Conservation (phyloP, 2,797 vertebrate genomes). For the Poecile montanus region DNA sequence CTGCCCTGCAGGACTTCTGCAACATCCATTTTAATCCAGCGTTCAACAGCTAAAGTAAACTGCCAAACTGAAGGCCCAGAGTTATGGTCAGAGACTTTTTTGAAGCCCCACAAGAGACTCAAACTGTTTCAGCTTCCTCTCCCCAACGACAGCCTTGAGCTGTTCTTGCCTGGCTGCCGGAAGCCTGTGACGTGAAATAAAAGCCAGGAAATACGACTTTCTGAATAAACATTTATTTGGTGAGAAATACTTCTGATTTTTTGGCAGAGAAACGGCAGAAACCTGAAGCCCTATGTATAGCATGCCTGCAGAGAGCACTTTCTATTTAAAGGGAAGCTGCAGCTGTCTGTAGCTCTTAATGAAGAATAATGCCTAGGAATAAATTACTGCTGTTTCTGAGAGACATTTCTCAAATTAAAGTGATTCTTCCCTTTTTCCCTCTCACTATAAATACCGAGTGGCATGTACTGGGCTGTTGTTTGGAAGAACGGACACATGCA, state of each 20-base stretch:
- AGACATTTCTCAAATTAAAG: slow-evolving; percentile 50
- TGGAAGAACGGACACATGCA: not conserved
- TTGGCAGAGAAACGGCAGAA: slow-evolving; percentile 61
- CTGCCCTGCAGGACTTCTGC: not conserved
- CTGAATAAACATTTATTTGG: slow-evolving; percentile 68
- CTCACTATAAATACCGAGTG: slow-evolving; percentile 5
- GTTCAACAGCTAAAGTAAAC: not conserved
- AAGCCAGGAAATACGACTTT: slow-evolving; percentile 60
- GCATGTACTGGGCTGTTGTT: not conserved
- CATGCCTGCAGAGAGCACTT: slow-evolving; percentile 41
- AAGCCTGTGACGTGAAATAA: slow-evolving; percentile 28
- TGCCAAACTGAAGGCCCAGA: not conserved
- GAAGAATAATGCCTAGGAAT: slow-evolving; percentile 69
- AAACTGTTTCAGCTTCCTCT: slow-evolving; percentile 23
- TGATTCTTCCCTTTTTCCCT: not conserved
- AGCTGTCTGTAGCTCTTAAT: slow-evolving; percentile 63
- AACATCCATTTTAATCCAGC: not conserved
- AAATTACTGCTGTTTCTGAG: slow-evolving; percentile 58
- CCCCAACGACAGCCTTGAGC: not conserved
- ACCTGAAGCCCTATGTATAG: slow-evolving; percentile 61
- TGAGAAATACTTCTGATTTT: slow-evolving; percentile 64
- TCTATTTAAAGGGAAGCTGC: slow-evolving; percentile 68
- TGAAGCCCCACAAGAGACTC: not conserved
- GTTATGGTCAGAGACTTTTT: not conserved
- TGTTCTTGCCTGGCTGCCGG: not conserved